Evolutionary conservation across 23 tunicate species (phyloP), one percentile per base, ranked within the genome.

Genomic region (Corella eumyota): DNA sequence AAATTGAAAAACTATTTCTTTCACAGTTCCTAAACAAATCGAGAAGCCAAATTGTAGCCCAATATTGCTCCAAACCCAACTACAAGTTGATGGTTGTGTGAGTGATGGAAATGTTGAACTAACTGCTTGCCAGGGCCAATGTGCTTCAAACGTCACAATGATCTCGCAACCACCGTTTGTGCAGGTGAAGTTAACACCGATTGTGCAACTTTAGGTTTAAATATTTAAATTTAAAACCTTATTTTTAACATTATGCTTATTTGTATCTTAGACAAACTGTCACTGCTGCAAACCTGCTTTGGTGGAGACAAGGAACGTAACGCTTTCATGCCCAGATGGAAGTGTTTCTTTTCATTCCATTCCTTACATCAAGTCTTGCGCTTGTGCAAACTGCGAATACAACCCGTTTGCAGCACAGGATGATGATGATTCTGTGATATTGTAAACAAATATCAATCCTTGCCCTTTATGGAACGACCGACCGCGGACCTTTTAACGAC

Each of bases 211-310:
- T 46, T 11, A 61, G n/a, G 13, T 21, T 30, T 58, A 24, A 28
- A 7, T 11, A 52, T 11, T 52, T 6, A 15, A 21, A 52, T 52
- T 52, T 6, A 15, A 40, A 9, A 9, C 48, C 48, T 40, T 40
- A 15, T 15, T 40, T 9, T 9, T 9, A 40, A 40, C 48, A 40
- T 9, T 40, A 1, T 34, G n/a, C n/a, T n/a, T n/a, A 54, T 2
- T 25, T 50, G 29, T 54, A n/a, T 30, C 13, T 4, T 61, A 88
- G 96, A 66, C 79, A 1, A 66, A 78, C 65, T 88, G 96, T 50
- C 78, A 71, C 31, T 88, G 96, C 66, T 88, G 96, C 63, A 79
- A 88, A 70, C 96, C 96, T 0, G 77, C 45, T 20, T 29, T 35
- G 6, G 81, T 88, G 1, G 72, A 72, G 48, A 28, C 71, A 30